Base-by-base conservation (phyloP, 2,113 vertebrate species). In the Pionites leucogaster region DNA sequence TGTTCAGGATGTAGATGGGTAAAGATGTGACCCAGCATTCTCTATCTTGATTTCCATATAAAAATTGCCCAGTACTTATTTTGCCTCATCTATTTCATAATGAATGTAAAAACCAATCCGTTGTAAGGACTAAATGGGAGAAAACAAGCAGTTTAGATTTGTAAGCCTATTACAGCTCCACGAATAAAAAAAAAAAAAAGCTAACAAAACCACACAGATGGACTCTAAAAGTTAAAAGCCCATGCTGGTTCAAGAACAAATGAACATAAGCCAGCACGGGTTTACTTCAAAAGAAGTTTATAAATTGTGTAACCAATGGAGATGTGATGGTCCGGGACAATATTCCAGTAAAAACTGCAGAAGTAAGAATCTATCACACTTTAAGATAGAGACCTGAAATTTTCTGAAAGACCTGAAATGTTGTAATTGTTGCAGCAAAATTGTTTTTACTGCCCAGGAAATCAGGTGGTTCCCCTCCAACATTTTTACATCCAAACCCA, bases 351-450 rank as follows among this genome's bases (percentile, higher is more conserved):
- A 75, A 84, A 81, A 52, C 8, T 64, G 6, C 8, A 41, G 31
- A 1, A 10, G 1, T 39, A 23, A 76, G 6, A 78, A 82, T 15
- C 15, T 24, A 41, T 79, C 1, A 1, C 2, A 3, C 2, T 47
- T 64, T 62, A 57, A 81, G 31, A 23, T 7, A 7, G 11, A 92
- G 5, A 3, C 6, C 14, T 41, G 8, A 15, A 74, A 10, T 18
- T 31, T 74, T 84, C 50, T 63, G 62, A 64, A 57, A 69, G 17
- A 52, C 11, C 16, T 63, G 12, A 89, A 76, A 52, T 17, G 6
- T 52, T 64, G 35, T 37, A n/a, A 70, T 44, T 14, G 2, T 10
- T 78, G n/a, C 31, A 63, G 19, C 10, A 85, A 67, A 79, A 50
- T 25, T 0, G 0, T 35, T 74, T 59, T 50, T 1, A 50, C 57